Evolutionary conservation across 1,140 invertebrate genomes (phyloP).

Genomic region (Leptestheria dahalacensis): DNA sequence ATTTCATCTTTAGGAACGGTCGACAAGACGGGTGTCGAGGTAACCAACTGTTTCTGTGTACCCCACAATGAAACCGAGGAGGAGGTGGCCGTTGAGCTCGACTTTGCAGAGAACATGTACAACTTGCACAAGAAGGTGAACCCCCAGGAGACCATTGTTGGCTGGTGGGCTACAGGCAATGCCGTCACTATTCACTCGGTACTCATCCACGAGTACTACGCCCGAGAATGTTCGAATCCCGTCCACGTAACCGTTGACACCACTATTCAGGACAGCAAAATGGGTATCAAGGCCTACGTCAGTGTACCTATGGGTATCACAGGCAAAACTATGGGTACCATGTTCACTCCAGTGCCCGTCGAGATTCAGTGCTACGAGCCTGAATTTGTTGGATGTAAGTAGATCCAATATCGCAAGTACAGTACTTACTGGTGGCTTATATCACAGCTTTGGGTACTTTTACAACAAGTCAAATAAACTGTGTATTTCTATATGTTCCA

Average conservation of each 20-base stretch:
- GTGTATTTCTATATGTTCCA: constrained; percentile 25
- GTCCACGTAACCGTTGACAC: constrained; percentile 91
- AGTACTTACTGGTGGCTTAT: neutral
- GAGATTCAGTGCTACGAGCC: constrained; percentile 75
- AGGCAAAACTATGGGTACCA: constrained; percentile 77
- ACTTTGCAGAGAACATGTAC: constrained; percentile 87
- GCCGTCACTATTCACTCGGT: constrained; percentile 93
- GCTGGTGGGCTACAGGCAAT: constrained; percentile 93
- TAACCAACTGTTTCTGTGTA: constrained; percentile 94
- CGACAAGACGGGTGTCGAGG: constrained; percentile 85
- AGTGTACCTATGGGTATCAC: constrained; percentile 64
- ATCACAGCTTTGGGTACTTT: too few species aligned
- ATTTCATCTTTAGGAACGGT: constrained; percentile 50
- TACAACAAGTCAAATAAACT: constrained; percentile 21
- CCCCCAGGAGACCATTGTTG: constrained; percentile 77
- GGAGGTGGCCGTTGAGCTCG: constrained; percentile 82
- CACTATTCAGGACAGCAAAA: constrained; percentile 54
- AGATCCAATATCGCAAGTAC: too few species aligned
- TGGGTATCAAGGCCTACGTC: constrained; percentile 83
- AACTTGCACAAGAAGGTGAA: constrained; percentile 87
- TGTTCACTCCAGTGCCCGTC: constrained; percentile 86
- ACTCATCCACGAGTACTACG: constrained; percentile 93
- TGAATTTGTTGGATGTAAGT: constrained; percentile 52
- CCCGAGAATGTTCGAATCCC: constrained; percentile 79
- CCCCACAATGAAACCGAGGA: constrained; percentile 93